A percentile compares a stretch with the other conserved stretches of the same genome.
phyloP scores from a whole-genome alignment of 2,888 invertebrate genomes.

The Azorinus chamasolen region DNA sequence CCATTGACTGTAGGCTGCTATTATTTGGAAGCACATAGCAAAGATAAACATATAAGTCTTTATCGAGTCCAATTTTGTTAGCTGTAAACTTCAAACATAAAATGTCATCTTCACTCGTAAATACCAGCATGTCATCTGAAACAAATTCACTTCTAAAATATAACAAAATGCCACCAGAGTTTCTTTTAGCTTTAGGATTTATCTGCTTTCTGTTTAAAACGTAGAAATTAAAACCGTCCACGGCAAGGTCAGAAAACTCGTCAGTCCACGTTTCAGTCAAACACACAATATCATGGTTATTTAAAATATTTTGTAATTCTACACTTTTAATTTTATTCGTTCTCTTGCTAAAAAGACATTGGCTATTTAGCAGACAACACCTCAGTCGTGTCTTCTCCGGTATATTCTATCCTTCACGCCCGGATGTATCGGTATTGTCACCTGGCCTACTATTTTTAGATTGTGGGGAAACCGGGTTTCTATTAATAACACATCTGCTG shows the following conservation, averaged over 20 bases:
- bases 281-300: constrained; percentile 6
- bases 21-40: constrained; percentile 23
- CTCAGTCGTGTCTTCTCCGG: too few species aligned
- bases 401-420: too few species aligned
- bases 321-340: constrained; percentile 1
- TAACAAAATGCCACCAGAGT: constrained; percentile 15
- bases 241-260: constrained; percentile 12
- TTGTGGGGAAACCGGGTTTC: too few species aligned
- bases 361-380: too few species aligned
- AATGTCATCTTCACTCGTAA: constrained; percentile 15
- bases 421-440: too few species aligned
- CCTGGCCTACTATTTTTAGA: too few species aligned
- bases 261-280: constrained; percentile 27
- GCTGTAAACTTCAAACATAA: constrained; percentile 16
- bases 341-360: too few species aligned
- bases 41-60: constrained; percentile 16
- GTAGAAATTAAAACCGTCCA: constrained; percentile 11
- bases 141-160: not conserved
- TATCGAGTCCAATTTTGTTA: constrained; percentile 5
- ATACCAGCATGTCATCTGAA: not conserved
- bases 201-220: too few species aligned
- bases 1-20: constrained; percentile 11
- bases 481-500: too few species aligned
- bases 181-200: not conserved
- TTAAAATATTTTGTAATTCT: constrained; percentile 15